Conservation (phyloP, 2,888 invertebrate species). For the Tetropium fuscum region DNA sequence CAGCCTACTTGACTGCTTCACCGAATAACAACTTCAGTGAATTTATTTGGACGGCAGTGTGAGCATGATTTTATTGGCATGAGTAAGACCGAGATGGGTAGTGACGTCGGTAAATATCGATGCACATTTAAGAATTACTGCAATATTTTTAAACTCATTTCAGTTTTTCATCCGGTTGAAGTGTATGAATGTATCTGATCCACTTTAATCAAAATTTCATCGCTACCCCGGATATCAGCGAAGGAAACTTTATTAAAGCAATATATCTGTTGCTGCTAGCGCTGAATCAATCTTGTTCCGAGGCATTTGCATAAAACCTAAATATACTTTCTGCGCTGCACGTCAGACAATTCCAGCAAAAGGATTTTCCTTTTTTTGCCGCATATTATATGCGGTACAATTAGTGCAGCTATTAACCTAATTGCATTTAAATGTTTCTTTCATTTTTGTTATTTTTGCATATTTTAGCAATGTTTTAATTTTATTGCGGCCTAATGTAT, state of each 20-base stretch:
- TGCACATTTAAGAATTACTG: too few species aligned
- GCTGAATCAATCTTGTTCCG: conserved; percentile 1
- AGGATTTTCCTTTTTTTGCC: not conserved
- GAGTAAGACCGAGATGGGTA: too few species aligned
- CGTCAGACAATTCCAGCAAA: not conserved
- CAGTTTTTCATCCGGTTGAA: too few species aligned
- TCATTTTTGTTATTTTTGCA: conserved; percentile 2
- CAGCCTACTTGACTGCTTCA: too few species aligned
- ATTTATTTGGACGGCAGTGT: too few species aligned
- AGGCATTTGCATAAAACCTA: conserved; percentile 1
- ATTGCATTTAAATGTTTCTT: conserved; percentile 1
- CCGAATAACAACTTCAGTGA: too few species aligned
- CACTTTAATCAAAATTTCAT: not conserved
- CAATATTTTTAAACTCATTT: too few species aligned
- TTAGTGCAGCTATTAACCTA: conserved; percentile 2
- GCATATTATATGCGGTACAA: not conserved
- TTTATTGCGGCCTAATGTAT: too few species aligned
- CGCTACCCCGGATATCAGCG: not conserved
- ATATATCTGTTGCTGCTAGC: not conserved
- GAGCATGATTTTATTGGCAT: too few species aligned
- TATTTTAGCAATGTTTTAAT: too few species aligned
- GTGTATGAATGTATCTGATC: too few species aligned
- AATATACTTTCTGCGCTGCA: conserved; percentile 1
- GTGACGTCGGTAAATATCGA: too few species aligned
- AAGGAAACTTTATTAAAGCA: not conserved